Base-by-base conservation (phyloP, 2,797 vertebrate genomes). In the Neosalanx taihuensis region DNA sequence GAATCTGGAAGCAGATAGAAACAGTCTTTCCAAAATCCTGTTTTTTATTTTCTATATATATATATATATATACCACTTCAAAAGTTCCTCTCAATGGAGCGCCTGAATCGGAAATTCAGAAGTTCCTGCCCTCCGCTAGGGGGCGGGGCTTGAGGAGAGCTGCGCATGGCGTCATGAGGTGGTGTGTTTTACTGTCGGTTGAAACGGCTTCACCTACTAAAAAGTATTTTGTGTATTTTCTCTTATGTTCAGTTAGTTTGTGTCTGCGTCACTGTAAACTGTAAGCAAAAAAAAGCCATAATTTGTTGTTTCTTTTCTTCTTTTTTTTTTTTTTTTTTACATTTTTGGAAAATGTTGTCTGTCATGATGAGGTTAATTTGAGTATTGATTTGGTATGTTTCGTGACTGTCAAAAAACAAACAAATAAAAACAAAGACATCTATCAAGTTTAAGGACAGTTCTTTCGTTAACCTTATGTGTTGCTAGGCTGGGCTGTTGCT, bases 401-500 rank as follows among this genome's bases (percentile, higher is more conserved):
- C 80, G 85, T 90, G 86, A 77, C 73, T 83, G 80, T 88, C 79
- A 80, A 63, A 73, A 83, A 76, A 78, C 69, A 68, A 74, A 78
- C 76, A 80, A 67, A 68, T 76, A 82, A 62, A 69, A 83, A 84
- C 81, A 86, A 89, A 80, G 66, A 46, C 79, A 75, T 76, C 67
- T 15, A 75, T 82, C 59, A 72, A 72, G 67, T 79, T 64, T 69
- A 79, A 31, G 37, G 41, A 13, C 7, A 53, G 6, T 49, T 26
- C 4, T 20, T 35, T 60, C 49, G 15, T 29, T 17, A 1, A 20
- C 59, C 15, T 37, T 5, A 60, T 26, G 13, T 59, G 37, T 59
- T 30, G 26, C 64, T 65, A 58, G 53, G 51, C 35, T 7, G 15
- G 15, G 5, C 3, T 49, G 7, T 9, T 49, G 7, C 13, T 3